Base-by-base conservation (phyloP, 2,113 vertebrate species). In the Vicugna pacos region DNA sequence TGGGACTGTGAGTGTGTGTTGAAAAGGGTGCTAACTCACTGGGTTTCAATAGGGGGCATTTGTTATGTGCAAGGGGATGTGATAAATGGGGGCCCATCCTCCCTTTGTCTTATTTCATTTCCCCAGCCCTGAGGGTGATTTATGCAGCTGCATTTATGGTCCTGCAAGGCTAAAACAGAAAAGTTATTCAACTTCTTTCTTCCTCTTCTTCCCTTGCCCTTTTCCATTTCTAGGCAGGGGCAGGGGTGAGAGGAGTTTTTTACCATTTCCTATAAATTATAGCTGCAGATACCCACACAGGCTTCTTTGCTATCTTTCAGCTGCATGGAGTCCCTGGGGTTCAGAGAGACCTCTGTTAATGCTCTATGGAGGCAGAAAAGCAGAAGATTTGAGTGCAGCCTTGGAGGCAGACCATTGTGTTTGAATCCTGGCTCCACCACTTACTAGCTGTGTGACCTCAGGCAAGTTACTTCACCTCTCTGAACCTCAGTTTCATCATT, bases 91-190 rank as follows among this genome's bases (percentile, higher is more conserved):
- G 60, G 50, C 65, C 96, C 54, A 52, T 17, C 89, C 80, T 97
- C 50, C 42, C 48, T 75, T 96, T 42, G 85, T 91, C 87, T 97
- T 95, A 96, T 91, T 97, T 93, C 90, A 95, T 96, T 94, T 94
- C 92, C 92, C 84, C 92, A 94, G 75, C 91, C 95, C 86, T 30
- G 32, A 42, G 64, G 30, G 35, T 97, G 93, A 97, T 98, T 97
- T 97, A 97, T 96, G 92, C 87, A 91, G 81, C 92, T 96, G 89
- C 81, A 4, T 97, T 96, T 97, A 77, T 65, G 67, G 92, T 88
- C 95, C 93, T 96, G 96, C 83, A 75, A 91, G 85, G 81, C 81
- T 83, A 93, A 98, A 97, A 97, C 75, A 86, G 97, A 87, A 91
- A 97, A 94, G 95, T 95, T 97, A 95, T 97, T 97, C 94, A 97